Evolutionary conservation across 2,113 vertebrate species (phyloP).

Genomic region (Paralichthys olivaceus): DNA sequence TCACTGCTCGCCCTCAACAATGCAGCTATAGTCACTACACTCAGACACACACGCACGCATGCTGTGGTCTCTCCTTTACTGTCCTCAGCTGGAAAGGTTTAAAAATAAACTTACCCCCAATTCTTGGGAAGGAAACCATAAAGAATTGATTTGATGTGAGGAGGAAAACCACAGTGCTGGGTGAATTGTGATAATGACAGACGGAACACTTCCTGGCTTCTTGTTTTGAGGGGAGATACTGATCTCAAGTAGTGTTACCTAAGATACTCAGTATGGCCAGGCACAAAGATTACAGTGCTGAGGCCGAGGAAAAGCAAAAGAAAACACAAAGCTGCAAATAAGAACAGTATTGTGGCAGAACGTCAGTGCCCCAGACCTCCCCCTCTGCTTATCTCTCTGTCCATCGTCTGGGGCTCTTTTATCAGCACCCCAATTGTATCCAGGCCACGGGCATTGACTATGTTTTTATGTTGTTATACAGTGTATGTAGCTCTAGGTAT

Average conservation of each 20-base stretch:
- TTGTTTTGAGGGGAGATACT: constrained; percentile 68
- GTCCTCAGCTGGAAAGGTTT: constrained; percentile 72
- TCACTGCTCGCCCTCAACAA: constrained; percentile 58
- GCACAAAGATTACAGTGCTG: constrained; percentile 41
- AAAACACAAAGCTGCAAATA: constrained; percentile 69
- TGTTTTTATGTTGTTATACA: constrained; percentile 36
- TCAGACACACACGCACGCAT: constrained; percentile 35
- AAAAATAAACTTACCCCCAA: constrained; percentile 40
- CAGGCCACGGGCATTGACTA: constrained; percentile 38
- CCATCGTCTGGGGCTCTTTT: constrained; percentile 69
- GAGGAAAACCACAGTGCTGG: constrained; percentile 70
- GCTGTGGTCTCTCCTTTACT: constrained; percentile 55
- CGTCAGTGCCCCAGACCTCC: constrained; percentile 61
- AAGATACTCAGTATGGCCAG: constrained; percentile 48
- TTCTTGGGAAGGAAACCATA: constrained; percentile 67
- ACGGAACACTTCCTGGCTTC: constrained; percentile 75
- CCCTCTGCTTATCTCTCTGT: constrained; percentile 64
- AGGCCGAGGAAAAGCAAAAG: constrained; percentile 47
- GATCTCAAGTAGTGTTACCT: constrained; percentile 65
- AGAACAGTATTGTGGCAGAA: constrained; percentile 52
- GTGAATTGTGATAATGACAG: constrained; percentile 75
- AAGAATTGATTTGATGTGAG: constrained; percentile 68
- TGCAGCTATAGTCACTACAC: constrained; percentile 55
- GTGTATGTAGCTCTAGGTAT: constrained; percentile 16
- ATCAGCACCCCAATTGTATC: constrained; percentile 56